Evolutionary conservation across 1,140 invertebrate species (phyloP).

Genomic region (Macrotrachela quadricornifera): DNA sequence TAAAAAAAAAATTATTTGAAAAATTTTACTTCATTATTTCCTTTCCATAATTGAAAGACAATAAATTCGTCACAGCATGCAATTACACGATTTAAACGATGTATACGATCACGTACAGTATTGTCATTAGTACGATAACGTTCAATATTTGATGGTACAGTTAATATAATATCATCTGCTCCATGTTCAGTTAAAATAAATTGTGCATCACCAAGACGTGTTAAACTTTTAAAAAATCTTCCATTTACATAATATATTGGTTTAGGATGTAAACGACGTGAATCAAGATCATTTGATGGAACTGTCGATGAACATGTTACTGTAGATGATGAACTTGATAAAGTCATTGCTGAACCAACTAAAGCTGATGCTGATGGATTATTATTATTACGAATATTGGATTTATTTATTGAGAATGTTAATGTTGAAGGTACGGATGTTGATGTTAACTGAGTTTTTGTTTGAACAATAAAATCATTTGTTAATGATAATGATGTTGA

Average conservation of each 20-base stretch:
- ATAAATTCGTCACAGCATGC: not conserved
- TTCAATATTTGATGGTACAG: not conserved
- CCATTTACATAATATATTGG: not conserved
- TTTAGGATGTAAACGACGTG: no score
- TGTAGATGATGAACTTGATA: no score
- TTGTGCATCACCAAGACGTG: not conserved
- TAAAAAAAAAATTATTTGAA: not conserved
- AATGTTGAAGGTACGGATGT: no score
- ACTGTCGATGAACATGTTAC: no score
- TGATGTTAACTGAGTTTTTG: no score
- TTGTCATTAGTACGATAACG: not conserved
- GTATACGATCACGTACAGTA: not conserved
- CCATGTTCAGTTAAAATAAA: not conserved
- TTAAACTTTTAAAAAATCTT: not conserved
- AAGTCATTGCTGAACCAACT: no score
- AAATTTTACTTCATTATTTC: not conserved
- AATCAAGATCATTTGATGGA: no score
- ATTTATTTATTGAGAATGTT: no score
- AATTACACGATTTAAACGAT: not conserved
- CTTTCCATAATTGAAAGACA: conserved; percentile 1
- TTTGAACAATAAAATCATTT: no score
- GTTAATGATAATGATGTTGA: no score
- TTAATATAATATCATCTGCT: not conserved
- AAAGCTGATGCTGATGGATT: no score
- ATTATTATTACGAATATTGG: no score